These are phyloP conservation scores for Xerus rutilus DNA, from an alignment of 2,797 vertebrate genomes.

Conservation along the genomic window DNA sequence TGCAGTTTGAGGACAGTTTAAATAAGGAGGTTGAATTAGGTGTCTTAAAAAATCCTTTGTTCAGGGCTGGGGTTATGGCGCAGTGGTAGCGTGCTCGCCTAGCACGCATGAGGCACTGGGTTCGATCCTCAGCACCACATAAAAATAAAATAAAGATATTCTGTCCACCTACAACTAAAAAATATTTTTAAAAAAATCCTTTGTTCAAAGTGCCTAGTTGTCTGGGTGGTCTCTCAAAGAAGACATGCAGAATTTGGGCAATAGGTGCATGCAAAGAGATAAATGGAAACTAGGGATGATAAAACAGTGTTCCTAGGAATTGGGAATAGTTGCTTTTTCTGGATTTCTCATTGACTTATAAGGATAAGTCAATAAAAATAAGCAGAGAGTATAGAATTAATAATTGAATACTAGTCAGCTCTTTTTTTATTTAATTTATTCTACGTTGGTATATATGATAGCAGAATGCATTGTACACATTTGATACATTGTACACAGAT, in stretches of 20 bases:
- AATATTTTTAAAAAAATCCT: background rate
- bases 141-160: no score
- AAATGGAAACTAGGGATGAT: background rate
- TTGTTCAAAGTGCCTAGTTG: background rate
- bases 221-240: background rate
- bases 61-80: no score
- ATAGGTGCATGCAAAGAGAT: background rate
- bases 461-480: no score
- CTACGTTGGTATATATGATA: no score
- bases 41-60: background rate
- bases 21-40: background rate
- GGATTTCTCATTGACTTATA: conserved; percentile 27
- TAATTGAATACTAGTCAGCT: background rate
- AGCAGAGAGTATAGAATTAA: background rate
- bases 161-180: no score
- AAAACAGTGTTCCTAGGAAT: background rate
- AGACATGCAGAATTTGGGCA: conserved; percentile 19
- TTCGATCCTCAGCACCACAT: no score
- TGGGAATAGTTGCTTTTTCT: background rate
- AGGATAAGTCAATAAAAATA: background rate
- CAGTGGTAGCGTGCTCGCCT: no score
- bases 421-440: no score
- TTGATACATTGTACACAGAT: no score
- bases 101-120: no score
- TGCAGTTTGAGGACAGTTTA: conserved; percentile 10